Conservation (phyloP, 2,888 invertebrate genomes). For the Cerceris ruficornis region DNA sequence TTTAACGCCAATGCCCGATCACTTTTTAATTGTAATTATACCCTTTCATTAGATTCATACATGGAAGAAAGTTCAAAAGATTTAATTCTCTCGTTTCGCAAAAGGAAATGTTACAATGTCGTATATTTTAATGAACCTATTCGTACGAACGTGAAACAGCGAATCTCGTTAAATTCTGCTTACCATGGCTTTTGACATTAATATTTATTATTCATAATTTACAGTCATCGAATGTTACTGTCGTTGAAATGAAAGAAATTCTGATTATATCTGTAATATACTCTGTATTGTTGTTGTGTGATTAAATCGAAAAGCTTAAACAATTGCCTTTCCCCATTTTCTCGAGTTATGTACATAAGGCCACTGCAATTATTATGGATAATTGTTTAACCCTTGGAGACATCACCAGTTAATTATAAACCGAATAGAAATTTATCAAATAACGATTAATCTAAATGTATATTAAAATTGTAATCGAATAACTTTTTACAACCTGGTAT, state of each 20-base stretch:
- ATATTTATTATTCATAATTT: slow-evolving; percentile 63
- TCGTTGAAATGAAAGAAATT: slow-evolving; percentile 75
- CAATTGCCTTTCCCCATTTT: neutral
- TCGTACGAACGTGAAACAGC: neutral
- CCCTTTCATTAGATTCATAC: slow-evolving; percentile 18
- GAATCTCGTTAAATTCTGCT: slow-evolving; percentile 31
- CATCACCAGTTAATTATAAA: neutral
- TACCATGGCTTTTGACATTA: slow-evolving; percentile 53
- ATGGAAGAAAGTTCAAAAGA: neutral
- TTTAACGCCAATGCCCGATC: slow-evolving; percentile 15
- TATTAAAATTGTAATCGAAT: neutral
- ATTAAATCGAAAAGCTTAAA: slow-evolving; percentile 75
- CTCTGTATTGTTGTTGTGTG: slow-evolving; percentile 81
- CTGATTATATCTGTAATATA: slow-evolving; percentile 80
- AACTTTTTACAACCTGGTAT: neutral
- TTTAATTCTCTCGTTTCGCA: neutral
- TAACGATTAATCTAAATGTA: neutral
- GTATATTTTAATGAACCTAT: neutral
- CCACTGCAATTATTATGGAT: neutral
- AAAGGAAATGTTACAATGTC: neutral
- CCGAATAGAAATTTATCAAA: neutral
- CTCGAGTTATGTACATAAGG: neutral
- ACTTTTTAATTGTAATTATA: slow-evolving; percentile 13
- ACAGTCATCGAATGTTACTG: slow-evolving; percentile 73
- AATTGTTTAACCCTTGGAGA: neutral